Base-by-base conservation (phyloP, 2,113 vertebrate species). In the Scytalopus superciliaris region DNA sequence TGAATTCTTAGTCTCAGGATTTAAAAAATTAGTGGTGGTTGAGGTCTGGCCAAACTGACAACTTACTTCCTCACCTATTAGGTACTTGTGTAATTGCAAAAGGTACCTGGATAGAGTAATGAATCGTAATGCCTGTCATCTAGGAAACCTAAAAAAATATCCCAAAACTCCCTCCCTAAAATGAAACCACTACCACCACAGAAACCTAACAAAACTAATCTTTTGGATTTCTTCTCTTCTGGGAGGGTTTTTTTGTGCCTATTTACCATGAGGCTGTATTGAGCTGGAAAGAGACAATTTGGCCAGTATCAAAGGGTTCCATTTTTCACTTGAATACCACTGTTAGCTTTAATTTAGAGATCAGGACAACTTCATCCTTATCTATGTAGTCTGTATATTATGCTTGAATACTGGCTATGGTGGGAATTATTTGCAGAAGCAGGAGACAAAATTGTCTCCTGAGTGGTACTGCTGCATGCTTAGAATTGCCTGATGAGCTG, bases 71-170 rank as follows among this genome's bases (percentile, higher is more conserved):
- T 62, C 53, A 55, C 18, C 10, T 19, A 6, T 9, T 39, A 66
- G 13, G 30, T 56, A 30, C 18, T 59, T 10, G 7, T 3, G 5
- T 2, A 60, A 55, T 14, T 47, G 42, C 74, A 69, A 84, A 68
- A 40, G 3, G 1, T 14, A 25, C 37, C 21, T 19, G 39, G 30
- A 15, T 3, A 21, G 7, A 28, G 24, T 19, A 6, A 5, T 30
- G 12, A 3, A 22, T 33, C 1, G 1, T n/a, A 31, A 68, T 40
- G 23, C 3, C 35, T 9, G 5, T 8, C 11, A 45, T 40, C 17
- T 64, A 21, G 42, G 18, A n/a, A 89, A 53, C 10, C 10, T 37
- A 17, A 57, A 78, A 57, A 6, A 14, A 12, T 16, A 70, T 8
- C 31, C 15, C 10, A 7, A 33, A 67, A 14, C 8, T 16, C 9